phyloP scores from a whole-genome alignment of 2,888 invertebrate genomes.

The Lapara coniferarum region DNA sequence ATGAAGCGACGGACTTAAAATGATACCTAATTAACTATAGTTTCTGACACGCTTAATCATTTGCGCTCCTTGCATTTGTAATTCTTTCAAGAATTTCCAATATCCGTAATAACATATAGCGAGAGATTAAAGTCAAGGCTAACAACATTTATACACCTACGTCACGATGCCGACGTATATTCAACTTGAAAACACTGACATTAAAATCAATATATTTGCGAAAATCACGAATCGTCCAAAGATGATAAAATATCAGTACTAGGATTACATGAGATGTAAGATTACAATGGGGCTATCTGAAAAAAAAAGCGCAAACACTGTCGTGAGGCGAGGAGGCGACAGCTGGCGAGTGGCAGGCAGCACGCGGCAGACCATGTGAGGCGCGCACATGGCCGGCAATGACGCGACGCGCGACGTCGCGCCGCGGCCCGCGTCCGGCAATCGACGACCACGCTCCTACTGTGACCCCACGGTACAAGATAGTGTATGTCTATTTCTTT shows the following conservation, averaged over 20 bases:
- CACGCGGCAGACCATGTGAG: slow-evolving; percentile 2
- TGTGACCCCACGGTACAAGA: not conserved
- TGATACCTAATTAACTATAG: too few relatives aligned
- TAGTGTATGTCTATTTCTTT: too few relatives aligned
- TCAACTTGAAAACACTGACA: not conserved
- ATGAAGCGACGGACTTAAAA: too few relatives aligned
- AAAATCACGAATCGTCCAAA: not conserved
- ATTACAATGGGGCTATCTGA: not conserved
- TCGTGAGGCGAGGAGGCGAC: not conserved
- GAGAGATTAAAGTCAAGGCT: not conserved
- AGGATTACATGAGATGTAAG: not conserved
- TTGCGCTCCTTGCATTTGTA: not conserved
- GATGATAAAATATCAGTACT: not conserved
- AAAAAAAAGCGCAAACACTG: not conserved
- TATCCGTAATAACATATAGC: not conserved
- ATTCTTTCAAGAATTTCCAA: not conserved
- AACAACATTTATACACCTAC: not conserved
- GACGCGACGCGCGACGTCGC: not conserved
- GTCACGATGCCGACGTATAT: not conserved
- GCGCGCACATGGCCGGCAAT: not conserved
- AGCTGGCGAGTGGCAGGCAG: not conserved
- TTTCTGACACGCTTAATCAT: too few relatives aligned
- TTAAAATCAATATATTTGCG: not conserved
- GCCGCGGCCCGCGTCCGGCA: not conserved
- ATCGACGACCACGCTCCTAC: not conserved